Evolutionary conservation across 2,113 vertebrate species (phyloP).

Genomic region (Ammodytes dubius): DNA sequence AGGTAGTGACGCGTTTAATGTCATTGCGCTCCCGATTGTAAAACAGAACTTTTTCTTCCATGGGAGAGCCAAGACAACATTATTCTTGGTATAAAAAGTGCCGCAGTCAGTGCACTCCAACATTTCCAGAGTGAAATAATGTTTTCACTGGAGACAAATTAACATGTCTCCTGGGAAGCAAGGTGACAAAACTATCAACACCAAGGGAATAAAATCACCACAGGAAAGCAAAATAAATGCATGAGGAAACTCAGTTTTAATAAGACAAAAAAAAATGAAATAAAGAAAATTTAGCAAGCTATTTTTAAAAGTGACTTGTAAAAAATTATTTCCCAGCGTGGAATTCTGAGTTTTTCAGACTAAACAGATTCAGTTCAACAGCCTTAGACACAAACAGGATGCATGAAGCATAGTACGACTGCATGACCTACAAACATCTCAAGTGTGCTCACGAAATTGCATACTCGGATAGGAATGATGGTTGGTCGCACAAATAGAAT

Average conservation of each 20-base stretch:
- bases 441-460: not conserved
- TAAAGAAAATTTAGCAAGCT: no score
- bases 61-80: constrained; percentile 36
- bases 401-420: not conserved
- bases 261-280: not conserved
- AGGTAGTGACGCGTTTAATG: constrained; percentile 45
- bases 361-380: constrained; percentile 19
- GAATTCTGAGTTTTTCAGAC: not conserved
- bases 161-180: constrained; percentile 13
- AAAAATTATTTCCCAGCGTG: not conserved
- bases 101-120: constrained; percentile 30
- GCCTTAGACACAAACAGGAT: constrained; percentile 37
- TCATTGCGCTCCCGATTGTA: constrained; percentile 26
- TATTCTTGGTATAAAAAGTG: constrained; percentile 44
- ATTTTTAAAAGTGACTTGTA: no score
- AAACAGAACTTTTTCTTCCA: constrained; percentile 23
- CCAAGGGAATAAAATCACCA: not conserved
- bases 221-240: not conserved
- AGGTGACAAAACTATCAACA: constrained; percentile 25
- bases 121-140: constrained; percentile 35
- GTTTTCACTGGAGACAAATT: constrained; percentile 27
- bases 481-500: not conserved
- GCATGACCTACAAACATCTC: not conserved
- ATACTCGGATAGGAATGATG: not conserved
- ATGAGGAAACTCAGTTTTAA: not conserved